Conservation (phyloP, 2,797 vertebrate species). For the Sebastes minor region DNA sequence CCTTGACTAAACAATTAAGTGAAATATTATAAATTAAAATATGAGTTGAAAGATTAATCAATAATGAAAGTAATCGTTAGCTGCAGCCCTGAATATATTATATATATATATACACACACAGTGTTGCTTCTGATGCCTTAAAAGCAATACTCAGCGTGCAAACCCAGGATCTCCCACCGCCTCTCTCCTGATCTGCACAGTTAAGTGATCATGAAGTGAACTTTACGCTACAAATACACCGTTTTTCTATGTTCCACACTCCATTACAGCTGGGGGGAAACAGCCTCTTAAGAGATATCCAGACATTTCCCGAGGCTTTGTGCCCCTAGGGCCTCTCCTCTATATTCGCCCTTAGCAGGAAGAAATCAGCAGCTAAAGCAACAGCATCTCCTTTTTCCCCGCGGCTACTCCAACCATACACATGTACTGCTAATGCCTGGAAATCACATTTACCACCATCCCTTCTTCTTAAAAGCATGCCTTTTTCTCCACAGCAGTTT, state of each 20-base stretch:
- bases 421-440: slow-evolving; percentile 80
- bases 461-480: slow-evolving; percentile 79
- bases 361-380: slow-evolving; percentile 69
- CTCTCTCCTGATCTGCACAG: slow-evolving; percentile 43
- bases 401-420: slow-evolving; percentile 63
- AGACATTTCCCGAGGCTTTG: slow-evolving; percentile 80
- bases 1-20: neutral
- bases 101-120: neutral
- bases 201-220: slow-evolving; percentile 76
- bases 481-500: slow-evolving; percentile 72
- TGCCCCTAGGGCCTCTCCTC: slow-evolving; percentile 74
- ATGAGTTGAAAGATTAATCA: neutral
- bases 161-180: slow-evolving; percentile 19
- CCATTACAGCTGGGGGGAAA: slow-evolving; percentile 80
- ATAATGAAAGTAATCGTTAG: neutral
- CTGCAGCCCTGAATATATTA: neutral
- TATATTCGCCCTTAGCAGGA: slow-evolving; percentile 72
- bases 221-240: slow-evolving; percentile 75
- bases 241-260: slow-evolving; percentile 79
- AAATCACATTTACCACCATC: slow-evolving; percentile 83
- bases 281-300: slow-evolving; percentile 82
- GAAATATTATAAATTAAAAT: neutral
- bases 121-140: neutral
- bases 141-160: slow-evolving; percentile 6
- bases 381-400: slow-evolving; percentile 66